Evolutionary conservation across 2,888 invertebrate species (phyloP).

Genomic region (Cheilosia variabilis): DNA sequence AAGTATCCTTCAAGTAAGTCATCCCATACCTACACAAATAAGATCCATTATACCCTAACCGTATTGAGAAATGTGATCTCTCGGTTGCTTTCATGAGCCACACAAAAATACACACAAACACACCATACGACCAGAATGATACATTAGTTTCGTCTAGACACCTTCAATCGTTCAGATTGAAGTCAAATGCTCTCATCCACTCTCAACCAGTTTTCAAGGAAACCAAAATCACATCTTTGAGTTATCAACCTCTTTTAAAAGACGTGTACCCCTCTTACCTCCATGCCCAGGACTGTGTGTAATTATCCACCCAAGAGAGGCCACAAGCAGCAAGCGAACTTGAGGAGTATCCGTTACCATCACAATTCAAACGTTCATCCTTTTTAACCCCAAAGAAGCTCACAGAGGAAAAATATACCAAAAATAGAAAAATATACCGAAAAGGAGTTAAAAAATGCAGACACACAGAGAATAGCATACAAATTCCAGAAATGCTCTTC

Average conservation of each 20-base stretch:
- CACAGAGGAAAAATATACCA: neutral
- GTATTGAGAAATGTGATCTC: constrained; percentile 7
- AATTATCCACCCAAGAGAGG: constrained; percentile 57
- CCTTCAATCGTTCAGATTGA: constrained; percentile 59
- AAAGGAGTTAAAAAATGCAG: constrained; percentile 71
- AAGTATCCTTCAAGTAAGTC: neutral
- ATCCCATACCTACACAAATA: constrained; percentile 4
- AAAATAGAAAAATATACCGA: constrained; percentile 1
- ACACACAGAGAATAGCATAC: constrained; percentile 69
- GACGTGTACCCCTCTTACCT: neutral
- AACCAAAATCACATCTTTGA: constrained; percentile 69
- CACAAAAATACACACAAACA: neutral
- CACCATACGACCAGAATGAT: constrained; percentile 21
- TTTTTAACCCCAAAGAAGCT: constrained; percentile 25
- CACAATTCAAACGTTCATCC: constrained; percentile 49
- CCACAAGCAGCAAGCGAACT: constrained; percentile 10
- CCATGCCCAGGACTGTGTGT: constrained; percentile 33
- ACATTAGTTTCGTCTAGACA: constrained; percentile 69
- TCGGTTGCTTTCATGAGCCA: neutral
- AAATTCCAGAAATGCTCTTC: constrained; percentile 68
- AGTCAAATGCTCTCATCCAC: constrained; percentile 51
- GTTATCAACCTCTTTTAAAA: constrained; percentile 59
- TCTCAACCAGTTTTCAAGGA: constrained; percentile 53
- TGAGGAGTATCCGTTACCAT: constrained; percentile 29
- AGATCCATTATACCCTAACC: constrained; percentile 20